phyloP scores from a whole-genome alignment of 2,113 vertebrate species.

The Oxyura jamaicensis region DNA sequence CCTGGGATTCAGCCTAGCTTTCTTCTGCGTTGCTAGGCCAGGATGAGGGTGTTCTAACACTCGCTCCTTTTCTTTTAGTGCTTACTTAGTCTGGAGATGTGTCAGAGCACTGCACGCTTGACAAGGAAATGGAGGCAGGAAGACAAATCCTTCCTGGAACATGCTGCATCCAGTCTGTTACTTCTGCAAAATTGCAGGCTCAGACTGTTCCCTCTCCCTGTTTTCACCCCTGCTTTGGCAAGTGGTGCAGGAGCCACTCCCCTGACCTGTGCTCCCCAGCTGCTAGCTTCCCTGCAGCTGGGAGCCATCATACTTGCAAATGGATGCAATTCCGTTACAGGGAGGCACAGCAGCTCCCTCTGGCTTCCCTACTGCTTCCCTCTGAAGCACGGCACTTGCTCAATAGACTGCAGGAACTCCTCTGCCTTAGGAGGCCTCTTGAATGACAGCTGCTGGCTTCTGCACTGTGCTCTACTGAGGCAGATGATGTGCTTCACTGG shows the following conservation, averaged over 20 bases:
- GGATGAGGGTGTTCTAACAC: fast-evolving
- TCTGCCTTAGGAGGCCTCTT: not conserved
- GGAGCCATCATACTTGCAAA: not conserved
- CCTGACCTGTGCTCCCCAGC: not conserved
- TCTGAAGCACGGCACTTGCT: fast-evolving
- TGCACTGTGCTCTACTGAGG: not conserved
- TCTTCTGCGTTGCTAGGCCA: not conserved
- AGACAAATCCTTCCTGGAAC: not conserved
- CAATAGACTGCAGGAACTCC: not conserved
- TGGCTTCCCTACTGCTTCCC: not conserved
- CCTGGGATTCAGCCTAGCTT: not conserved
- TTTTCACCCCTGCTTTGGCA: not conserved
- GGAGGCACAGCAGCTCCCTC: not conserved
- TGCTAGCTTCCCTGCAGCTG: not conserved
- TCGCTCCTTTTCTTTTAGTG: not conserved
- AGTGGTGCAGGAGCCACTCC: not conserved
- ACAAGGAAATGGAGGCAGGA: not conserved
- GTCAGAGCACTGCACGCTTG: not conserved
- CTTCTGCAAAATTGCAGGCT: not conserved
- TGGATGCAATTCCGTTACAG: not conserved
- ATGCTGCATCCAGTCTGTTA: not conserved
- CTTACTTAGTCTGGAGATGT: not conserved
- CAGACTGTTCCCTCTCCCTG: not conserved
- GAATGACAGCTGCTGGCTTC: not conserved
- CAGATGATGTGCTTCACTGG: not conserved